Conservation (phyloP, 2,888 invertebrate genomes). For the Helobdella robusta region DNA sequence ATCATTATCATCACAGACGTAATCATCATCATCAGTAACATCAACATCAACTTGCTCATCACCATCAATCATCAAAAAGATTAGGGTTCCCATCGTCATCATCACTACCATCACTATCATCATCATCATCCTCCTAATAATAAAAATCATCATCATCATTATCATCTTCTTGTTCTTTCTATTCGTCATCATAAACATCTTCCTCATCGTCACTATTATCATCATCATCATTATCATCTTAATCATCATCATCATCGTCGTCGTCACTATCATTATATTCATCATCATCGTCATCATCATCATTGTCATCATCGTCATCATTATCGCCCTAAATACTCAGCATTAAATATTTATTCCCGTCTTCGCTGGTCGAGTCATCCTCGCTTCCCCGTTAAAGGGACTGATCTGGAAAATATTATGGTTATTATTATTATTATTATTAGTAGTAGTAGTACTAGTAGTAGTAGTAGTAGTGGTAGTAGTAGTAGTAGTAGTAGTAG, state of each 20-base stretch:
- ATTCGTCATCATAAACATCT: constrained; percentile 16
- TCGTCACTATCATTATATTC: constrained; percentile 22
- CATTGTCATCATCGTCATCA: constrained; percentile 13
- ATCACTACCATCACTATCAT: too few species aligned
- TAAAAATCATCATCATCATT: constrained; percentile 22
- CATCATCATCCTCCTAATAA: constrained; percentile 11
- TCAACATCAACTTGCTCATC: not conserved
- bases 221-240: constrained; percentile 8
- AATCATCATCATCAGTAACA: not conserved
- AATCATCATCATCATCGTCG: constrained; percentile 21
- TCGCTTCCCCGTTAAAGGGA: too few species aligned
- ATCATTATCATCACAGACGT: not conserved
- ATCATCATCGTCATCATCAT: constrained; percentile 23
- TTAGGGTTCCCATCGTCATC: not conserved
- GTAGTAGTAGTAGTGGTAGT: too few species aligned
- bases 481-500: too few species aligned
- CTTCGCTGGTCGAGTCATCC: too few species aligned
- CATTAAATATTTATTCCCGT: too few species aligned
- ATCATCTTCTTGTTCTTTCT: constrained; percentile 20
- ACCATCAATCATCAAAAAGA: not conserved
- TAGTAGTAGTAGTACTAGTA: too few species aligned
- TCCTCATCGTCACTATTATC: constrained; percentile 6
- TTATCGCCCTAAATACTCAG: too few species aligned
- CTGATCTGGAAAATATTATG: too few species aligned
- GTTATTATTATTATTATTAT: too few species aligned